A percentile compares a stretch with the other conserved stretches of the same genome.
Conservation (phyloP, 2,113 vertebrate genomes). For the Lanius ludovicianus region DNA sequence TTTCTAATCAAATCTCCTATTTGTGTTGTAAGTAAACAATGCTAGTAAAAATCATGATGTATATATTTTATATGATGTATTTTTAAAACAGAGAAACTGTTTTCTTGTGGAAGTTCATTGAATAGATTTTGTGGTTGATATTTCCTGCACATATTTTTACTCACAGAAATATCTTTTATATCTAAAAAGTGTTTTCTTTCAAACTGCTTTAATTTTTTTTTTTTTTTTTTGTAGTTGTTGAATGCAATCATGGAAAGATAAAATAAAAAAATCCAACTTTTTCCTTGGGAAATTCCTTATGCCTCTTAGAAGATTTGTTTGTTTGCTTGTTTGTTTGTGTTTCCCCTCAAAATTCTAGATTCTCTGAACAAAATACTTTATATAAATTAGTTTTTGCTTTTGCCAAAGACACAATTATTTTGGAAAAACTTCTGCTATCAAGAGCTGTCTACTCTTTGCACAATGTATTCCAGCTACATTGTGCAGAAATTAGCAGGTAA, state of each 20-base stretch:
- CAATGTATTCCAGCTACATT: background rate
- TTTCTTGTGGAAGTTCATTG: background rate
- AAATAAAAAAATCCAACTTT: background rate
- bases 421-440: background rate
- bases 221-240: background rate
- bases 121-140: background rate
- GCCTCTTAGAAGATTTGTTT: background rate
- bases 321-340: background rate
- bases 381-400: background rate
- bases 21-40: background rate
- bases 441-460: background rate
- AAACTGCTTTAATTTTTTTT: background rate
- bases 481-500: background rate
- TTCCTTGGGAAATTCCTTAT: background rate
- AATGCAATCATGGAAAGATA: background rate
- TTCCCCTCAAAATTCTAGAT: background rate
- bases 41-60: background rate
- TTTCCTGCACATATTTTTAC: background rate
- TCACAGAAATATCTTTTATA: background rate
- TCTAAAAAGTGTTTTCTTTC: fast-evolving
- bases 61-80: background rate
- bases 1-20: background rate
- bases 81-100: background rate
- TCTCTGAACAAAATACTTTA: background rate
- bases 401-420: background rate